Conservation (phyloP, 2,888 invertebrate genomes). For the Scaptomyza reducta region DNA sequence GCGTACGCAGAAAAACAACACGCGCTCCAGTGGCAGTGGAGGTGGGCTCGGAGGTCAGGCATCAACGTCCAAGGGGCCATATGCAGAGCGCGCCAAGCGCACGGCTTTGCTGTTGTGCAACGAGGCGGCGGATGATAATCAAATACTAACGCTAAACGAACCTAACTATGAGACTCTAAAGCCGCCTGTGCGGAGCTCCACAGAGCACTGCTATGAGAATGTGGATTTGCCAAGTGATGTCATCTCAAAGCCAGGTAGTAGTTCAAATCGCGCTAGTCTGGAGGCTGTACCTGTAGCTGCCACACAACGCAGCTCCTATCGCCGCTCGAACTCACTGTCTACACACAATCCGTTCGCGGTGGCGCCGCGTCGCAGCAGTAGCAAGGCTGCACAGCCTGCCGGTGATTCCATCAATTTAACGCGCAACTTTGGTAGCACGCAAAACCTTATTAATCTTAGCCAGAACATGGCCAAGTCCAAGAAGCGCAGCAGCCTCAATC, state of each 20-base stretch:
- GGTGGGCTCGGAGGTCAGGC: slow-evolving; percentile 23
- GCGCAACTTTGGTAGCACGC: slow-evolving; percentile 84
- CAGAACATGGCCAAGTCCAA: slow-evolving; percentile 83
- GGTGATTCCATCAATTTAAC: slow-evolving; percentile 78
- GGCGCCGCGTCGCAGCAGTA: slow-evolving; percentile 68
- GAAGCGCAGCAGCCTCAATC: slow-evolving; percentile 83
- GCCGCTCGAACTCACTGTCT: slow-evolving; percentile 82
- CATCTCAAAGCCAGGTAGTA: slow-evolving; percentile 44
- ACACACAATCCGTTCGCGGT: slow-evolving; percentile 76
- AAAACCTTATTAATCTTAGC: slow-evolving; percentile 83
- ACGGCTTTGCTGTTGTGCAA: slow-evolving; percentile 81
- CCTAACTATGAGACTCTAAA: slow-evolving; percentile 84
- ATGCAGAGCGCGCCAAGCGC: slow-evolving; percentile 75
- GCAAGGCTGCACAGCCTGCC: slow-evolving; percentile 66
- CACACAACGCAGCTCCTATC: slow-evolving; percentile 67
- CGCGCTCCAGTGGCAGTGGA: slow-evolving; percentile 50
- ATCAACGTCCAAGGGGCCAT: slow-evolving; percentile 48
- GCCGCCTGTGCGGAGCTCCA: slow-evolving; percentile 62
- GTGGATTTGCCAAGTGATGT: slow-evolving; percentile 58
- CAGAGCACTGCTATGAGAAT: slow-evolving; percentile 69
- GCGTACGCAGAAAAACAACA: slow-evolving; percentile 69
- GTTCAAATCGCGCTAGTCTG: slow-evolving; percentile 76
- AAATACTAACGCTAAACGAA: slow-evolving; percentile 81
- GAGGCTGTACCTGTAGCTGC: slow-evolving; percentile 42
- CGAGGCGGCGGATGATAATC: slow-evolving; percentile 81